A percentile compares a stretch with the other conserved stretches of the same genome.
Conservation (phyloP, 2,797 vertebrate genomes). For the Tympanoctomys barrerae region DNA sequence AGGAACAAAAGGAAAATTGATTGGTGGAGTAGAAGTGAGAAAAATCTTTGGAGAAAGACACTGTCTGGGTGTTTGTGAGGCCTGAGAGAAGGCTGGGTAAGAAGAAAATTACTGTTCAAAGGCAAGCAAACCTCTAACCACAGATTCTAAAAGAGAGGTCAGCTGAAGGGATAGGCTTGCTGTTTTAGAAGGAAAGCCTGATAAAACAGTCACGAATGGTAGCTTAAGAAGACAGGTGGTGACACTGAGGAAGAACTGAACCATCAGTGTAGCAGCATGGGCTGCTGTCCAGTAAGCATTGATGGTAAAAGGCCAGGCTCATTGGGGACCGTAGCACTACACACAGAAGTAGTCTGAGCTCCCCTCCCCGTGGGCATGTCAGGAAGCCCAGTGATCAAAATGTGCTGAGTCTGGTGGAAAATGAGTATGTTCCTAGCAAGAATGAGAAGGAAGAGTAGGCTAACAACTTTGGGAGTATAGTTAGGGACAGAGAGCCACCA, state of each 20-base stretch:
- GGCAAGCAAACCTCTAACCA: neutral
- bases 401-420: constrained; percentile 53
- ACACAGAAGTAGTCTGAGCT: neutral
- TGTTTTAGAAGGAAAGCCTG: constrained; percentile 58
- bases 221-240: neutral
- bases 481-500: neutral
- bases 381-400: constrained; percentile 35
- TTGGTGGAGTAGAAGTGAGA: neutral
- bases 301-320: neutral
- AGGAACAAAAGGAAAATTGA: neutral
- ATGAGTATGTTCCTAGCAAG: constrained; percentile 37
- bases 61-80: neutral
- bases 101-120: neutral
- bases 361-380: neutral
- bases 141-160: constrained; percentile 50
- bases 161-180: neutral
- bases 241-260: neutral
- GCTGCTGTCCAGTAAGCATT: neutral
- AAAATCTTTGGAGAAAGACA: neutral
- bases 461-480: neutral
- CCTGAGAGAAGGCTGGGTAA: neutral
- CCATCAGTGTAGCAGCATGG: neutral
- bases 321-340: neutral
- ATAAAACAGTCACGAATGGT: neutral
- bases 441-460: constrained; percentile 4